Conservation (phyloP, 1,140 invertebrate species). For the Phenacoccus solenopsis region DNA sequence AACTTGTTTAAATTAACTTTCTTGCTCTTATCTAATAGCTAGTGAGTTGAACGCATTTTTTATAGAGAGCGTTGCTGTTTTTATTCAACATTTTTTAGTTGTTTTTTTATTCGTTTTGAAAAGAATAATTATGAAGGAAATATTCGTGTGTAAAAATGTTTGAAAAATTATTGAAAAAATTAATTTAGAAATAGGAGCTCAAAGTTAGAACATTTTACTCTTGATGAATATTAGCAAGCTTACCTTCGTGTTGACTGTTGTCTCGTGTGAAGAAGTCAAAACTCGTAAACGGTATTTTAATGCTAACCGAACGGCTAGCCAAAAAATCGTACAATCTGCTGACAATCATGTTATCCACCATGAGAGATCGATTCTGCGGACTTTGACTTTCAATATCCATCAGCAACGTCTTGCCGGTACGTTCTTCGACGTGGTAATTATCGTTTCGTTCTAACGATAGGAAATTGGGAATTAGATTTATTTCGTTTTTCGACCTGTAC, state of each 20-base stretch:
- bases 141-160: too few species aligned
- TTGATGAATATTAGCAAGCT: too few species aligned
- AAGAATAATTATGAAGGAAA: too few species aligned
- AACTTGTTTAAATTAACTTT: too few species aligned
- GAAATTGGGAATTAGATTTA: background rate
- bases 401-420: background rate
- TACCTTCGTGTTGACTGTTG: background rate
- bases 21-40: too few species aligned
- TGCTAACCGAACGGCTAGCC: background rate
- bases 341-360: background rate
- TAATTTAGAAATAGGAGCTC: too few species aligned
- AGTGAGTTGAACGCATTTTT: too few species aligned
- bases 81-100: too few species aligned
- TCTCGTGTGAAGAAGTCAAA: background rate
- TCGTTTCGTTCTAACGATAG: background rate
- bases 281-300: background rate
- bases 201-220: too few species aligned
- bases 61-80: too few species aligned
- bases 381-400: constrained; percentile 1
- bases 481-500: background rate
- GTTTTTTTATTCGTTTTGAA: too few species aligned
- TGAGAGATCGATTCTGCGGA: background rate
- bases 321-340: background rate
- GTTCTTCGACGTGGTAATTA: background rate
- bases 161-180: too few species aligned